Percentiles rank a stretch among this genome's conserved stretches.
Conservation (phyloP, 2,113 vertebrate species). For the Podarcis muralis region DNA sequence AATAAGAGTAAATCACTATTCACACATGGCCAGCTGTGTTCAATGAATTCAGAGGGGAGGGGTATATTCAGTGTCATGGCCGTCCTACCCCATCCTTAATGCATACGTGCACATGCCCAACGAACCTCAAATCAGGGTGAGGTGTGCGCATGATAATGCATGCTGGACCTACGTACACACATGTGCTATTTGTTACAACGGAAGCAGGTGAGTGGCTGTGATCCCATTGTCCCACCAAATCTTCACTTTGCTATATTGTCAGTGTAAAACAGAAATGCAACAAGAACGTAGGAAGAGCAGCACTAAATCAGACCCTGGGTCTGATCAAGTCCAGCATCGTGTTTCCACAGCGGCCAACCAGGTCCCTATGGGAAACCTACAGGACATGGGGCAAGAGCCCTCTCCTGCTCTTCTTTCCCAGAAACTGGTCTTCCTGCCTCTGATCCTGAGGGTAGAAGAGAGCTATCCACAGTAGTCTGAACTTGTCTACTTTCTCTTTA, state of each 20-base stretch:
- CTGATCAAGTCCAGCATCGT: too few species aligned
- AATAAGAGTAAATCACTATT: neutral
- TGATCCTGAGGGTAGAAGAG: neutral
- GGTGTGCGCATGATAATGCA: neutral
- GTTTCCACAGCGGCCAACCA: too few species aligned
- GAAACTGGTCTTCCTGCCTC: neutral
- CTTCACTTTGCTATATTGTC: neutral
- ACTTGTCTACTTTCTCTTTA: neutral
- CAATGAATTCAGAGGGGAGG: neutral
- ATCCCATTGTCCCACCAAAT: neutral
- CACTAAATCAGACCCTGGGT: neutral
- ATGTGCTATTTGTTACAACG: neutral
- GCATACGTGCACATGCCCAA: neutral
- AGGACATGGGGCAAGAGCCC: too few species aligned
- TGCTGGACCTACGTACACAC: neutral
- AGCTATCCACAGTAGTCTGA: neutral
- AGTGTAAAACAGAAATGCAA: neutral
- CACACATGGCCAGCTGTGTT: neutral
- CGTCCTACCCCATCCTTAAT: neutral
- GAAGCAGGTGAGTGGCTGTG: neutral
- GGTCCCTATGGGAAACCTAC: too few species aligned
- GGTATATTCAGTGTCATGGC: neutral
- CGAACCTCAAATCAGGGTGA: neutral
- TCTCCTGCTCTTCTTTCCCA: too few species aligned
- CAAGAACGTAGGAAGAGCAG: neutral